Conservation (phyloP, 2,113 vertebrate genomes). For the Embiotoca jacksoni region DNA sequence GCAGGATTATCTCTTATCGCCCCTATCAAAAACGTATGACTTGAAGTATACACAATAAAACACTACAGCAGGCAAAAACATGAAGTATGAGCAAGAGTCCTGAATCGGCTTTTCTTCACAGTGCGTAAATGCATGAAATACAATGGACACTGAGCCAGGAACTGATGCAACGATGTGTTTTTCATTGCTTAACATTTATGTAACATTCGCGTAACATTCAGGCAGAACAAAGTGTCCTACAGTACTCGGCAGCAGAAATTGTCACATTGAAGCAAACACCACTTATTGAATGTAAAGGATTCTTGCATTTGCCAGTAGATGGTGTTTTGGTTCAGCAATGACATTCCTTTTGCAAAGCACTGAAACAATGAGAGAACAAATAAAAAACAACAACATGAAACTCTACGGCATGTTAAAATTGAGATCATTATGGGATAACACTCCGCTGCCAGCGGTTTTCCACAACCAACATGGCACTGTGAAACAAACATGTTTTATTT, state of each 20-base stretch:
- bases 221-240: no score
- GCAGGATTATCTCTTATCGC: background rate
- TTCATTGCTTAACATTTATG: constrained; percentile 15
- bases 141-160: background rate
- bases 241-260: background rate
- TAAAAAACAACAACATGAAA: background rate
- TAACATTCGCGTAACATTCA: background rate
- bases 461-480: background rate
- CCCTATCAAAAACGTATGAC: background rate
- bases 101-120: no score
- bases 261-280: no score
- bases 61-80: background rate
- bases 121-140: no score
- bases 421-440: background rate
- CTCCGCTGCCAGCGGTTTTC: background rate
- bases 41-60: background rate
- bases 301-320: background rate
- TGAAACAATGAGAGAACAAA: constrained; percentile 35
- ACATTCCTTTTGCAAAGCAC: constrained; percentile 5
- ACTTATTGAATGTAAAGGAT: no score
- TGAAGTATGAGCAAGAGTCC: background rate
- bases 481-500: background rate
- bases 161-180: constrained; percentile 17
- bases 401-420: background rate
- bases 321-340: constrained; percentile 32